Evolutionary conservation across 2,113 vertebrate species (phyloP), one percentile per base, ranked within the genome.

Genomic region (Cisticola juncidis): DNA sequence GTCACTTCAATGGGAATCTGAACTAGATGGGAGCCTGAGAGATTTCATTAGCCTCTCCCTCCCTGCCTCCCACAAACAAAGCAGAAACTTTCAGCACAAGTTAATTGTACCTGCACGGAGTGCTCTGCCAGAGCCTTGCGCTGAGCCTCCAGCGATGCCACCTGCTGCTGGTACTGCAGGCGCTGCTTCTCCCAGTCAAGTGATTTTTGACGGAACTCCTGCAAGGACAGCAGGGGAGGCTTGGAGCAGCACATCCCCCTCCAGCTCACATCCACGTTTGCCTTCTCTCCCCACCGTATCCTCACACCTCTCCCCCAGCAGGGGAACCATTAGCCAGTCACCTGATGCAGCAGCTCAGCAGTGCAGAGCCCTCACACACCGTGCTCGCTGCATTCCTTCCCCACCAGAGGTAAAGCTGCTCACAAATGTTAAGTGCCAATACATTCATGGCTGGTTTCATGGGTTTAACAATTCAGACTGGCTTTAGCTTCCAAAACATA

Each of bases 161-260:
- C 96, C 96, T 99, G 99, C 94, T 98, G 98, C 94, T 99, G 99
- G 97, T 99, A 98, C 94, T 95, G 97, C 85, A 98, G 64, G n/a
- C 97, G 97, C 95, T 99, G 99, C 96, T 98, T 98, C 97, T 99
- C 99, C 99, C 99, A 99, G 78, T 99, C 98, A 36, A 97, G 91
- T 21, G 98, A 99, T 80, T 95, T 98, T 68, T 98, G 98, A 28
- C 97, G 98, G 61, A 98, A 98, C 65, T 99, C 99, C 99, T 99
- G 97, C 78, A 92, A 87, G 96, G 81, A 81, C 91, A 98, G 96
- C 96, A 77, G 92, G 82, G 70, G 47, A 77, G 95, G 82, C 64
- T 94, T 36, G 57, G 68, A 85, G 79, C 86, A 38, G 22, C 11
- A 56, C 7, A 6, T 33, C 57, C 56, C 60, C 80, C 92, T 88